Evolutionary conservation across 2,888 invertebrate species (phyloP).

Genomic region (Epinotia brunnichana): DNA sequence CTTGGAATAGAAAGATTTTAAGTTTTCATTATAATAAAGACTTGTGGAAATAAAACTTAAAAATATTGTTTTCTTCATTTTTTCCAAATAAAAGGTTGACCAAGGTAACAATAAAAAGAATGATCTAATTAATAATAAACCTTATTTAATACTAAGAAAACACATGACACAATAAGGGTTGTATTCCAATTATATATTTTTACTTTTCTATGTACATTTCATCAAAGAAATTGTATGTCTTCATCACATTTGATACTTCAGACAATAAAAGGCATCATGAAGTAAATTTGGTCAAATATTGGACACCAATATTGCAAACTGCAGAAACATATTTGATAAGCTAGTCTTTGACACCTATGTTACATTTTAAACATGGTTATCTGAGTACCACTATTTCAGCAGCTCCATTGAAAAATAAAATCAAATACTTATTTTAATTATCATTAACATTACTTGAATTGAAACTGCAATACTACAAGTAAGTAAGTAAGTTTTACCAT

Average conservation of each 20-base stretch:
- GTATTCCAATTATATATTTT: not conserved
- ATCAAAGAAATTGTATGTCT: not conserved
- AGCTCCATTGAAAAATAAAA: not conserved
- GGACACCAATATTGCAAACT: too few relatives aligned
- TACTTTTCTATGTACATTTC: not conserved
- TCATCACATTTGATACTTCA: too few relatives aligned
- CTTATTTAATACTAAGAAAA: not conserved
- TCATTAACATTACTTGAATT: too few relatives aligned
- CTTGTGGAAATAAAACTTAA: conserved; percentile 1
- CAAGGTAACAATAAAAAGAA: too few relatives aligned
- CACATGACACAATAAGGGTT: not conserved
- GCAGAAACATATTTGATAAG: too few relatives aligned
- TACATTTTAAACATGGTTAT: too few relatives aligned
- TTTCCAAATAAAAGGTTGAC: not conserved
- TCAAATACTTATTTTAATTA: too few relatives aligned
- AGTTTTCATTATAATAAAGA: conserved; percentile 77
- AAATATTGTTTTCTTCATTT: not conserved
- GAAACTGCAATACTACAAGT: too few relatives aligned
- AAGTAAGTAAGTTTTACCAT: not conserved
- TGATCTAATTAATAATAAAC: not conserved
- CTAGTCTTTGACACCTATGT: too few relatives aligned
- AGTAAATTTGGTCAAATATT: too few relatives aligned
- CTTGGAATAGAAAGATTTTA: conserved; percentile 88
- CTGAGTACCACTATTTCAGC: not conserved
- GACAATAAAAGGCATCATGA: too few relatives aligned